phyloP scores from a whole-genome alignment of 2,888 invertebrate species.

The Horisme vitalbata region DNA sequence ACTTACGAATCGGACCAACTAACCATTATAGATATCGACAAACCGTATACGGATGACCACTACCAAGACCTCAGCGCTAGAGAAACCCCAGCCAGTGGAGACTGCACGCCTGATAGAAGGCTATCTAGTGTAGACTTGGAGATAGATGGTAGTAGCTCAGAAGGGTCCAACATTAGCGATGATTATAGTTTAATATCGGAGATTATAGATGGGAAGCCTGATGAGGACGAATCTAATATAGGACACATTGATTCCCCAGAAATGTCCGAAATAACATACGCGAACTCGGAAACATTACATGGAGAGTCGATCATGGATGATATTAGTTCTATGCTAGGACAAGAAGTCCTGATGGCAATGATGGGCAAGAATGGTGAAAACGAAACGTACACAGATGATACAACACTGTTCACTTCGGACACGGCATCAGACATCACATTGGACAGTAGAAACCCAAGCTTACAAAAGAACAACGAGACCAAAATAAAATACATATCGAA shows the following conservation, averaged over 20 bases:
- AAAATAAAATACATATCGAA: constrained; percentile 82
- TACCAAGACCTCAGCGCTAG: constrained; percentile 61
- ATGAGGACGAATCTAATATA: constrained; percentile 81
- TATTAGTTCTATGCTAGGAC: constrained; percentile 88
- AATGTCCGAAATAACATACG: constrained; percentile 87
- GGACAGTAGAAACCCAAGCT: constrained; percentile 78
- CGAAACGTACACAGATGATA: constrained; percentile 88
- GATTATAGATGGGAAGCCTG: constrained; percentile 82
- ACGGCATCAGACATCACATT: constrained; percentile 77
- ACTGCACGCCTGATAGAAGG: constrained; percentile 69
- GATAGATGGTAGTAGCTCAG: constrained; percentile 83
- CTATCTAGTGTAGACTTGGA: constrained; percentile 72
- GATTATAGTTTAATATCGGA: constrained; percentile 88
- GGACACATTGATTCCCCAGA: constrained; percentile 93
- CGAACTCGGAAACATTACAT: constrained; percentile 87
- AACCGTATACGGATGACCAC: constrained; percentile 77
- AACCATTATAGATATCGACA: constrained; percentile 86
- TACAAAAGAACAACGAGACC: constrained; percentile 83
- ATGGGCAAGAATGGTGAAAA: constrained; percentile 84
- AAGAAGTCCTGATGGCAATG: constrained; percentile 86
- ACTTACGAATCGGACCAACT: constrained; percentile 84
- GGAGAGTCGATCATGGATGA: constrained; percentile 92
- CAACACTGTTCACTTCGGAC: constrained; percentile 85
- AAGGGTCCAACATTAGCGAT: constrained; percentile 86
- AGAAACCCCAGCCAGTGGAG: constrained; percentile 64